Evolutionary conservation across 2,888 invertebrate genomes (phyloP), one percentile per base, ranked within the genome.

Genomic region (Drosophila limbata): DNA sequence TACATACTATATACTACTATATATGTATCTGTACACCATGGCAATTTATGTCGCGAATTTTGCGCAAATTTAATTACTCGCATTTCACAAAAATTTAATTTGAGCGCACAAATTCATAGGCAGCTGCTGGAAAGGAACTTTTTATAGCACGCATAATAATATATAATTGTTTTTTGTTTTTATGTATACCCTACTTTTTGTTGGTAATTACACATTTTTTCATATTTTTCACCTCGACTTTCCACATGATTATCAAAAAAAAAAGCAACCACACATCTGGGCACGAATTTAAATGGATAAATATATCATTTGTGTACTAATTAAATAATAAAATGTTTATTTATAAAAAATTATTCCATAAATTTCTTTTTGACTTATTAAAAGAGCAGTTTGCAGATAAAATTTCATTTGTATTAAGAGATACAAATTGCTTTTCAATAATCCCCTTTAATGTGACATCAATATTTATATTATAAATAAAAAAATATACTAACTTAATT

Each of bases 61-160:
- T 62, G 67, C 62, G 53, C 59, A 73, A 77, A 84, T 79, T 83
- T 78, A 86, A 86, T 85, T 85, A 81, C 73, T 81, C 69, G 55
- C 72, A 71, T 74, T 86, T 78, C 79, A 83, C 73, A 76, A 72
- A 73, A 79, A 76, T 74, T 70, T 73, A 68, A 76, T 81, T 82
- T 72, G 62, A 62, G 44, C 51, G 40, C 50, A 3, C 40, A 56
- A 61, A 45, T 17, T 56, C 17, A 65, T 37, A 48, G 64, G 35
- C 68, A 64, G 37, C 39, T 61, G 37, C 42, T 61, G 17, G 53
- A 65, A 42, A 44, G 53, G 55, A 51, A 78, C 39, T 73, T 77
- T 56, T 71, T 71, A 57, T 64, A 65, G 67, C 64, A 76, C 67
- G 56, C 73, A 75, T 53, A 69, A 69, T 78, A 64, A 79, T 77